Base-by-base conservation (phyloP, 1,140 invertebrate genomes). In the Anagrus nilaparvatae region DNA sequence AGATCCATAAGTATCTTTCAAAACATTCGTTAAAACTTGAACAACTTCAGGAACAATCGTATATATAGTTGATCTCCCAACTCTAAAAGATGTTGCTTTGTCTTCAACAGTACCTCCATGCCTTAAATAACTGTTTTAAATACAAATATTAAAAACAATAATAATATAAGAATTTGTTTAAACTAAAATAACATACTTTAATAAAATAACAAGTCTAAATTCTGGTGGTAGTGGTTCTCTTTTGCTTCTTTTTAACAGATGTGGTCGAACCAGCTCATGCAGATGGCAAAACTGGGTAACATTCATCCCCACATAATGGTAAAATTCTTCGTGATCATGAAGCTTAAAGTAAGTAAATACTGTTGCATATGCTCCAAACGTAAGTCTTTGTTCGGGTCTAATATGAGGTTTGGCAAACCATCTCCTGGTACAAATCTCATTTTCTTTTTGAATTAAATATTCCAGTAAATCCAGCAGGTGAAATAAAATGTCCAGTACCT, bases 111-210 rank as follows among this genome's bases (percentile, higher is more conserved):
- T 7, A 23, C 24, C 33, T 3, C n/a, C 20, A 1, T 35, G 18
- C 24, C 12, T 21, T 13, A 35, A 35, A 9, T 35, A 35, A 35
- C 33, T 35, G 19, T n/a, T n/a, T n/a, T n/a, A n/a, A n/a, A n/a
- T n/a, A n/a, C n/a, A n/a, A n/a, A n/a, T n/a, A n/a, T n/a, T n/a
- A n/a, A n/a, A n/a, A n/a, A n/a, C n/a, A n/a, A n/a, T n/a, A 20
- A 20, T 3, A 2, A 20, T 14, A 3, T 4, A 28, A 27, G 20
- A 19, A 8, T 1, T 3, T 33, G 12, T 19, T 10, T 10, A 18
- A 1, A 33, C 14, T 33, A 8, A 33, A 33, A 13, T 18, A 3
- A 33, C 31, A 19, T 33, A 33, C 31, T 33, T 18, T 18, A 33
- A 9, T 33, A 19, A 19, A 19, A 33, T 3, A 19, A 6, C 10